These are phyloP conservation scores for Melipona bicolor DNA, from an alignment of 2,888 invertebrate genomes.

Conservation along the genomic window DNA sequence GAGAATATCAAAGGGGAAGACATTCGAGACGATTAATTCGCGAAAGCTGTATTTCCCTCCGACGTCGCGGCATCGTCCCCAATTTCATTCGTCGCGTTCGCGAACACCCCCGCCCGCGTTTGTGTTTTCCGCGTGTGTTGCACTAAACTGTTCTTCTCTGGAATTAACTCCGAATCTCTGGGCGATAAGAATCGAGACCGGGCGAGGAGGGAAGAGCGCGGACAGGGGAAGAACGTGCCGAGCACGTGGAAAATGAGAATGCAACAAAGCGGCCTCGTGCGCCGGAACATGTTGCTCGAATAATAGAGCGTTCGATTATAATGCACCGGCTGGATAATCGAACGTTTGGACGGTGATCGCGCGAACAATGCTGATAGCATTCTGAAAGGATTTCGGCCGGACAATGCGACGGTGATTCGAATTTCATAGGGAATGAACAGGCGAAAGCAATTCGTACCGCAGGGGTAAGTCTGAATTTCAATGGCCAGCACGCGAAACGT, in stretches of 20 bases:
- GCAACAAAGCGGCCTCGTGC: constrained; percentile 23
- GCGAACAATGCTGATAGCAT: constrained; percentile 28
- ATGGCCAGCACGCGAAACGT: not conserved
- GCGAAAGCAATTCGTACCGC: constrained; percentile 22
- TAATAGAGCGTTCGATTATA: constrained; percentile 43
- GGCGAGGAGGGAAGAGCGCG: too few species aligned
- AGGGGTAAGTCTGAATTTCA: constrained; percentile 1
- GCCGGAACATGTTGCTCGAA: constrained; percentile 31
- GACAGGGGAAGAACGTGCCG: not conserved
- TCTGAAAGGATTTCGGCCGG: constrained; percentile 27
- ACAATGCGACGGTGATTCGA: constrained; percentile 41
- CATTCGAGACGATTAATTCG: not conserved
- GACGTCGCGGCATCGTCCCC: not conserved
- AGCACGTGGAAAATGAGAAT: constrained; percentile 22
- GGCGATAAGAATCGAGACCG: not conserved
- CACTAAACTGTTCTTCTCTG: constrained; percentile 15
- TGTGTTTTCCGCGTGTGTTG: not conserved
- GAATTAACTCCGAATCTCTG: constrained; percentile 25
- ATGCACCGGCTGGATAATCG: constrained; percentile 33
- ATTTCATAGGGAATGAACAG: constrained; percentile 26
- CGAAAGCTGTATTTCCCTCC: not conserved
- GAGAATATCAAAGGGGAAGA: not conserved
- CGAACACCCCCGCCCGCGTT: not conserved
- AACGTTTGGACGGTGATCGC: constrained; percentile 32
- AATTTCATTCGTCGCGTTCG: constrained; percentile 14